Percentiles rank a stretch among this genome's conserved stretches.
phyloP scores from a whole-genome alignment of 2,113 vertebrate genomes.

The Anhinga rufa region DNA sequence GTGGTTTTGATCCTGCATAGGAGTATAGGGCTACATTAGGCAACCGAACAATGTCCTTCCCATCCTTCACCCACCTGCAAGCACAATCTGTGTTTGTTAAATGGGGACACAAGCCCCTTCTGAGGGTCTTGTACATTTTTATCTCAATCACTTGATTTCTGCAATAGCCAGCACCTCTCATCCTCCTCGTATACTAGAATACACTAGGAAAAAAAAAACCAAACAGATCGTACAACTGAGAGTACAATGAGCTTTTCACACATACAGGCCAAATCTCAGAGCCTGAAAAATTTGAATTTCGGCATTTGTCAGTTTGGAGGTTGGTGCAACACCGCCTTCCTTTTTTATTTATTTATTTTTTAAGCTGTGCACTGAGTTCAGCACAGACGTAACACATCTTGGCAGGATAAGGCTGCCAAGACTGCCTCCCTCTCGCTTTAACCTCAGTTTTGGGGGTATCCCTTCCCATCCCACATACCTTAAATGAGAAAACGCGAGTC shows the following conservation, averaged over 20 bases:
- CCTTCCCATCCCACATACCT: not conserved
- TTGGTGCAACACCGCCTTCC: not conserved
- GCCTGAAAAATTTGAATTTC: not conserved
- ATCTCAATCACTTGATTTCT: not conserved
- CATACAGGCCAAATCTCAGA: not conserved
- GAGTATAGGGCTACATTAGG: not conserved
- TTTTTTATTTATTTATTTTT: not conserved
- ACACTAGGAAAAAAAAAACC: not conserved
- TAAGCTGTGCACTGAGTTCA: not conserved
- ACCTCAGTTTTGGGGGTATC: not conserved
- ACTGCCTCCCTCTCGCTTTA: not conserved
- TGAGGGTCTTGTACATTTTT: not conserved
- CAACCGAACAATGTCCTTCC: not conserved
- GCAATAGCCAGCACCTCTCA: not conserved
- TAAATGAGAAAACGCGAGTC: not conserved
- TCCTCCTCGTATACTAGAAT: not conserved
- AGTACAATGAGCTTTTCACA: not conserved
- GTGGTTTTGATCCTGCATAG: not conserved
- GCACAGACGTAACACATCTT: not conserved
- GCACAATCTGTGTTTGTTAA: not conserved
- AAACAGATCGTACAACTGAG: not conserved
- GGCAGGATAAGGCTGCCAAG: not conserved
- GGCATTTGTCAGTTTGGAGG: not conserved
- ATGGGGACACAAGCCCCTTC: not conserved
- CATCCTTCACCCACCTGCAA: rapidly evolving